Evolutionary conservation across 2,113 vertebrate genomes (phyloP).

Genomic region (Lophura nycthemera): DNA sequence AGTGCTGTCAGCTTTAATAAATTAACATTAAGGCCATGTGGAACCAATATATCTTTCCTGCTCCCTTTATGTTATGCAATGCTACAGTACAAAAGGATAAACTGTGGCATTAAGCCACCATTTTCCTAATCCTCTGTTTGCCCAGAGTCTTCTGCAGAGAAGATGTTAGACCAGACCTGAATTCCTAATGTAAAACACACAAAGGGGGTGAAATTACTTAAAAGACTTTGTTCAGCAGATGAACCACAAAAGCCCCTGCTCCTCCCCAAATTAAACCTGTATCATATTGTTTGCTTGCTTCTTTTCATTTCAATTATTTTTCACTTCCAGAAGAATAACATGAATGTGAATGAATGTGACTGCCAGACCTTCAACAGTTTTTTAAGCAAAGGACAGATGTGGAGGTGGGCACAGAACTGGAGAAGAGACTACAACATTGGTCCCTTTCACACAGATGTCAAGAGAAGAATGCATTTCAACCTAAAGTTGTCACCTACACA

Average conservation of each 20-base stretch:
- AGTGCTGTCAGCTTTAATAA: conserved; percentile 67
- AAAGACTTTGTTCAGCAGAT: background rate
- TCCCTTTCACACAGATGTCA: background rate
- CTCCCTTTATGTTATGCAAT: conserved; percentile 62
- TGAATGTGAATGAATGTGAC: background rate
- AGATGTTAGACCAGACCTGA: conserved; percentile 49
- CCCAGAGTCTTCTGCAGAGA: conserved; percentile 59
- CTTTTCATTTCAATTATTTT: conserved; percentile 3
- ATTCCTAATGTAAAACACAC: conserved; percentile 50
- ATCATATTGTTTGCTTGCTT: conserved; percentile 10
- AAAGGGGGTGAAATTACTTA: conserved; percentile 3
- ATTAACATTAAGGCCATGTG: conserved; percentile 68
- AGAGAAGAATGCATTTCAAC: background rate
- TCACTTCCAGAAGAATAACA: conserved; percentile 5
- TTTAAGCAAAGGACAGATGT: background rate
- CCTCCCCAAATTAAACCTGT: background rate
- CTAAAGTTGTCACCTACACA: background rate
- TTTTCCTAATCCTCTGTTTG: conserved; percentile 61
- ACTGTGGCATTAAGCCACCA: conserved; percentile 68
- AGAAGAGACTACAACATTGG: background rate
- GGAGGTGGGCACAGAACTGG: background rate
- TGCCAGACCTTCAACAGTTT: background rate
- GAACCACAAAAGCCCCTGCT: background rate
- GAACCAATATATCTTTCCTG: conserved; percentile 67
- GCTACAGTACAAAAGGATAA: conserved; percentile 65